Conservation (phyloP, 2,888 invertebrate species). For the Gymnosoma rotundatum region DNA sequence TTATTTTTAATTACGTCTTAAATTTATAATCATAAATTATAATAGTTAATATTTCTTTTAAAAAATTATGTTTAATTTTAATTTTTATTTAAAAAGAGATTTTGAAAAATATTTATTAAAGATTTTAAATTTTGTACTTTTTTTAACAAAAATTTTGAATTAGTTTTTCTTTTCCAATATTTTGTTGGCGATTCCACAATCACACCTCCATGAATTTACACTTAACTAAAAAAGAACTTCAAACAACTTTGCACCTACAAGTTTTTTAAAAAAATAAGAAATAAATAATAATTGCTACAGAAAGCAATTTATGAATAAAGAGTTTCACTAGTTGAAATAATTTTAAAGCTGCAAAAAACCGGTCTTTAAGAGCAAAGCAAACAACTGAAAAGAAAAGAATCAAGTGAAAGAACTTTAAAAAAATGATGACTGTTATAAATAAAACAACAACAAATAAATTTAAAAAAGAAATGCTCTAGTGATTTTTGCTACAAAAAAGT, state of each 20-base stretch:
- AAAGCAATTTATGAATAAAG: conserved; percentile 27
- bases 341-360: neutral
- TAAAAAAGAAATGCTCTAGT: conserved; percentile 63
- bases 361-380: conserved; percentile 27
- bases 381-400: neutral
- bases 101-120: conserved; percentile 30
- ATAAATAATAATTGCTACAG: conserved; percentile 47
- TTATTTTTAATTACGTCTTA: conserved; percentile 24
- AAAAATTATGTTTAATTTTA: neutral
- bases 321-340: conserved; percentile 53
- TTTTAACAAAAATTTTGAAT: neutral
- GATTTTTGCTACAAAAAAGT: conserved; percentile 51
- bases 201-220: conserved; percentile 55
- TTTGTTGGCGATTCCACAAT: conserved; percentile 48
- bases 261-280: conserved; percentile 1
- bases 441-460: neutral
- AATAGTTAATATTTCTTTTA: neutral
- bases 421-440: conserved; percentile 37
- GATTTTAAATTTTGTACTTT: neutral
- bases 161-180: conserved; percentile 36
- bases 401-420: conserved; percentile 52
- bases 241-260: conserved; percentile 63
- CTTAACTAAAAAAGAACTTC: conserved; percentile 38
- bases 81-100: no score
- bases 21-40: conserved; percentile 27